Evolutionary conservation across 2,888 invertebrate genomes (phyloP), one percentile per base, ranked within the genome.

Genomic region (Malthinus flaveolus): DNA sequence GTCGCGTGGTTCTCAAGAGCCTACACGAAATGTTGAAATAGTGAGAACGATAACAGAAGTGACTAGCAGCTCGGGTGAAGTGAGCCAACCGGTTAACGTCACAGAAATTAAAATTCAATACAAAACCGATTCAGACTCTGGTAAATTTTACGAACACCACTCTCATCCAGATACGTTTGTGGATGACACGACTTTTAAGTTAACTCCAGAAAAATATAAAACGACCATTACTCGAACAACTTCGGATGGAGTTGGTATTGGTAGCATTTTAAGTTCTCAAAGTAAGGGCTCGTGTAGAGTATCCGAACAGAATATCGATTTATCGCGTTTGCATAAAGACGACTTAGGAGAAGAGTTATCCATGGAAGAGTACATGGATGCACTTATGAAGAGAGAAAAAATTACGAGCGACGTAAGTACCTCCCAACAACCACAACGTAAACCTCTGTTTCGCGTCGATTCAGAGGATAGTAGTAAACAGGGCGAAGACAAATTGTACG

Each of bases 371-470:
- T 44, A 44, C 34, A 47, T 46, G 23, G 36, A 36, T 3, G 35
- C 11, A 7, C 1, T 42, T 15, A 42, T 23, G 23, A 32, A 49
- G 9, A 31, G 6, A 7, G 23, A n/a, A 1, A 23, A 1, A 42
- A 23, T 10, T 6, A 42, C 39, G 15, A 5, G 3, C 23, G 5
- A 23, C 5, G 23, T 23, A 23, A 23, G 23, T 23, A 23, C 6
- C 10, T 48, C 48, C 36, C 57, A 57, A 57, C 58, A 53, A 53
- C 49, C 49, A 4, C 13, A 62, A 47, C 61, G 76, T 56, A 78
- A 77, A 67, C 78, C 80, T 7, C 66, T 81, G 54, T 82, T 82
- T 63, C 76, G 76, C 57, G 73, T 81, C 61, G 80, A 79, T 66
- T 81, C 81, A 8, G 79, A 78, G 66, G 79, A 78, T 49, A 73